Conservation (phyloP, 1,140 invertebrate species). For the Magallana ariakensis region DNA sequence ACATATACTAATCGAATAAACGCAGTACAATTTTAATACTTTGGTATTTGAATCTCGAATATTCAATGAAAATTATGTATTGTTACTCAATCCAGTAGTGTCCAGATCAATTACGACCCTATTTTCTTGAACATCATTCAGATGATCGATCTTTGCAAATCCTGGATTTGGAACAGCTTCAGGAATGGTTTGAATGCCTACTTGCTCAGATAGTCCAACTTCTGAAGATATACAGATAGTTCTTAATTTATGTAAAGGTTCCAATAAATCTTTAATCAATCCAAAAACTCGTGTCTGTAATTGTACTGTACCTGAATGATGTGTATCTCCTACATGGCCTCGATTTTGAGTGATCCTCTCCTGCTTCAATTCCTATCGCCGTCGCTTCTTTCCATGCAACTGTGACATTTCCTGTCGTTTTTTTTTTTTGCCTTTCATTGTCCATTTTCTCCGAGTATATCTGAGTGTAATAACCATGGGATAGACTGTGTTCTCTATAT, state of each 20-base stretch:
- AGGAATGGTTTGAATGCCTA: conserved; percentile 35
- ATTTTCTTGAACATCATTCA: not conserved
- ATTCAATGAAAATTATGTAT: not conserved
- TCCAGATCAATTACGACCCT: conserved; percentile 17
- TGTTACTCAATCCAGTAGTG: conserved; percentile 37
- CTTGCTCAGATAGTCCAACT: conserved; percentile 35
- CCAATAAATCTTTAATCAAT: not conserved
- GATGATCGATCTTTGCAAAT: not conserved
- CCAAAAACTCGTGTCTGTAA: not conserved
- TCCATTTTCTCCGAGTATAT: conserved; percentile 44
- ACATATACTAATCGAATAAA: no score
- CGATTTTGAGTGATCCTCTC: conserved; percentile 43
- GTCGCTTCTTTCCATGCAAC: conserved; percentile 42
- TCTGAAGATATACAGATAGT: conserved; percentile 8
- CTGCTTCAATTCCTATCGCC: conserved; percentile 47
- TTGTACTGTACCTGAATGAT: conserved; percentile 43
- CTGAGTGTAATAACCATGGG: conserved; percentile 43
- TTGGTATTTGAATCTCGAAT: no score
- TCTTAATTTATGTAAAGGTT: not conserved
- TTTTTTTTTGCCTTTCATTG: conserved; percentile 39
- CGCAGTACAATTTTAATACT: no score
- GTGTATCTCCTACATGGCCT: conserved; percentile 39
- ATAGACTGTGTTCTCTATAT: no score
- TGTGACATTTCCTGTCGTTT: not conserved
- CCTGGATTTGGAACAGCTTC: conserved; percentile 19